phyloP scores from a whole-genome alignment of 2,113 vertebrate species.

The Oreochromis aureus region DNA sequence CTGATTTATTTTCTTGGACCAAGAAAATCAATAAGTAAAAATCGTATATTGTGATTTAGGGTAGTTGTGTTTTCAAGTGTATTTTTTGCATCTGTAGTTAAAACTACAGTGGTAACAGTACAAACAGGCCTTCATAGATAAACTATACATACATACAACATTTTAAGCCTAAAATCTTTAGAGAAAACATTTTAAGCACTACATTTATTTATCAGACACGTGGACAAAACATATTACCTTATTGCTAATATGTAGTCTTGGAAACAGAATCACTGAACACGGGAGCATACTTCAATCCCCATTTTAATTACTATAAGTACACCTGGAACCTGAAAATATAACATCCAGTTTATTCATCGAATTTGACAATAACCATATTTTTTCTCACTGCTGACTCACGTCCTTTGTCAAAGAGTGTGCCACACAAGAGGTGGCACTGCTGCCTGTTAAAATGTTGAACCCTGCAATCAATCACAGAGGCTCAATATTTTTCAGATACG shows the following conservation, averaged over 20 bases:
- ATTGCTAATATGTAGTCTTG: not conserved
- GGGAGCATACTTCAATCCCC: not conserved
- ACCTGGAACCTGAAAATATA: not conserved
- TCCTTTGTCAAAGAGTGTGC: not conserved
- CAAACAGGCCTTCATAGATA: not conserved
- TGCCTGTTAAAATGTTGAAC: not conserved
- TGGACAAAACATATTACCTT: not conserved
- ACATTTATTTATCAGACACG: not conserved
- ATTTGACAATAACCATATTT: not conserved
- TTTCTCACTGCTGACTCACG: not conserved
- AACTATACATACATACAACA: not conserved
- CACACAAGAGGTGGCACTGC: not conserved
- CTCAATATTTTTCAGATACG: not conserved
- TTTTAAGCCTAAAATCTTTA: not conserved
- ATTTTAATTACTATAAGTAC: not conserved
- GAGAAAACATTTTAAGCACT: not conserved
- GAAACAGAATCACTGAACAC: not conserved
- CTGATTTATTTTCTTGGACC: not conserved
- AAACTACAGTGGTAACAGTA: not conserved
- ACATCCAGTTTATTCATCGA: not conserved
- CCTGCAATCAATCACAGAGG: not conserved
- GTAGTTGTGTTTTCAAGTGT: not conserved
- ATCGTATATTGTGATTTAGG: not conserved
- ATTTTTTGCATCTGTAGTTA: not conserved
- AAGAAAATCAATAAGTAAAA: not conserved